These are phyloP conservation scores for Lipotes vexillifer DNA, from an alignment of 2,113 vertebrate species.

Conservation along the genomic window DNA sequence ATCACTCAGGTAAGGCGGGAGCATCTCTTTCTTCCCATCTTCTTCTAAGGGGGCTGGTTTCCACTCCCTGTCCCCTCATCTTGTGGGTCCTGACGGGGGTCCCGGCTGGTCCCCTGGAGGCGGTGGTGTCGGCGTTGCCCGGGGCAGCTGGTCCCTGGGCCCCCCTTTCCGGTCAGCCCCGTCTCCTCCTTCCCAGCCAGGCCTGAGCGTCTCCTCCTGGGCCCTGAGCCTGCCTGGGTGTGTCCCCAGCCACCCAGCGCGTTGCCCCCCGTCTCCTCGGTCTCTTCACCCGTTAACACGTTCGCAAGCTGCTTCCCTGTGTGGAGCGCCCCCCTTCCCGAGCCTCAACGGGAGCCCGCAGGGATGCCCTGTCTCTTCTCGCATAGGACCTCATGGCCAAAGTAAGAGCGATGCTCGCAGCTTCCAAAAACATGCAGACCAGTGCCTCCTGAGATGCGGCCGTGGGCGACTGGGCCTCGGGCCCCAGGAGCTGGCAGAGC, in stretches of 20 bases:
- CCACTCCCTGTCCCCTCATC: neutral
- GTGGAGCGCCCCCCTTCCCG: accelerated
- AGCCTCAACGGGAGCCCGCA: neutral
- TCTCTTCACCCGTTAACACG: too few species aligned
- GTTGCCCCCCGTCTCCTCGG: neutral
- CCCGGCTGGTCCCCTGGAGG: neutral
- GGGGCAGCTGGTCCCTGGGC: neutral
- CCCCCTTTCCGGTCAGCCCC: neutral
- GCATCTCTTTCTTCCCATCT: neutral
- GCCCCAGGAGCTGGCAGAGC: neutral
- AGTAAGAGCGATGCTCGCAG: slow-evolving; percentile 98
- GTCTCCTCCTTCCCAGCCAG: neutral
- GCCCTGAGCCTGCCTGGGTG: neutral
- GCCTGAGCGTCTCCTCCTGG: neutral
- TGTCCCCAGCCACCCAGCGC: neutral
- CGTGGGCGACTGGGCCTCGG: neutral
- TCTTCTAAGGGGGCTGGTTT: accelerated
- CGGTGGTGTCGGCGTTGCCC: neutral
- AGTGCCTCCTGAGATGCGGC: slow-evolving; percentile 86
- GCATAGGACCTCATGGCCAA: slow-evolving; percentile 97
- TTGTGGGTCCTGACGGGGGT: neutral
- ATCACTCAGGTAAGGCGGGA: slow-evolving; percentile 94
- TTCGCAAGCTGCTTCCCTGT: accelerated
- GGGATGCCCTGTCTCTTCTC: neutral
- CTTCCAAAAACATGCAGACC: slow-evolving; percentile 94